Base-by-base conservation (phyloP, 1,140 invertebrate species). In the Hypsibius dujardini region DNA sequence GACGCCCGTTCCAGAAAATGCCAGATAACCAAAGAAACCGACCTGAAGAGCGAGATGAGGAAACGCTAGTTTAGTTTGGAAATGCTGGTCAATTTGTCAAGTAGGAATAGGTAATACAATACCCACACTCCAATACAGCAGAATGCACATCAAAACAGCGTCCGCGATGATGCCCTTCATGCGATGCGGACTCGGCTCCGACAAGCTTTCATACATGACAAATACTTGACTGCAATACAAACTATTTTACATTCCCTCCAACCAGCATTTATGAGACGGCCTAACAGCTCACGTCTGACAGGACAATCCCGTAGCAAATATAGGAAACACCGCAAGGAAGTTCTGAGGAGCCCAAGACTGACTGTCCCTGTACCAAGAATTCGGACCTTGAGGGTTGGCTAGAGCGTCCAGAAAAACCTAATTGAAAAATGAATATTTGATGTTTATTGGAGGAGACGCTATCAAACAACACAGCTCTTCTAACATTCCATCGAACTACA, bases 201-300 rank as follows among this genome's bases (percentile, higher is more conserved):
- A 12, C 7, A 56, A n/a, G n/a, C 7, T 12, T 56, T 56, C 50
- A n/a, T 56, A 56, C 50, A 56, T 56, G 7, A 56, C 50, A 56
- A 56, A 56, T n/a, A 56, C 50, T n/a, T 56, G 50, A 7, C 50
- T 56, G 50, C 50, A 56, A 56, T 12, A 56, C 50, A 56, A 56
- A 7, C 50, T 7, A 56, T n/a, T n/a, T 56, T 56, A 12, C 50
- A 56, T 56, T 56, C 7, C 50, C 7, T 12, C 50, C 7, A 12
- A 56, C n/a, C n/a, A n/a, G n/a, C 7, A 7, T 12, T 7, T 56
- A 56, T n/a, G 50, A n/a, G 7, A n/a, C 50, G 50, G n/a, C 50
- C n/a, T 7, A 56, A n/a, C n/a, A 56, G 7, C 50, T 56, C n/a
- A 56, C 50, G 50, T 56, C 50, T 56, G 50, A 56, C 50, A 56